Conservation (phyloP, 2,113 vertebrate genomes). For the Empidonax traillii region DNA sequence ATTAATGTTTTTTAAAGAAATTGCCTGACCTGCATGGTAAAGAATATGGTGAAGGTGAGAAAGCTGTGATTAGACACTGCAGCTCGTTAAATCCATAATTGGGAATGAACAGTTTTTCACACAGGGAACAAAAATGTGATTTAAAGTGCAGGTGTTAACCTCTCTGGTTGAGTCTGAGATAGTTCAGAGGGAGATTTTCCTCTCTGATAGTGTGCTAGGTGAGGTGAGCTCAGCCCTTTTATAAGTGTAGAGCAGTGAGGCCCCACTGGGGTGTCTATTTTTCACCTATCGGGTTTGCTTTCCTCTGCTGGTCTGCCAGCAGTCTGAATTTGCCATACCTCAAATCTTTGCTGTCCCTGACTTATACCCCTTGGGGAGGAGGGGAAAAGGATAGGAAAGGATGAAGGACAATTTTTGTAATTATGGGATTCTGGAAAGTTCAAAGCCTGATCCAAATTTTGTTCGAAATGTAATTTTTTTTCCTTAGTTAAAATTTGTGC, state of each 20-base stretch:
- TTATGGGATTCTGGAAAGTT: neutral
- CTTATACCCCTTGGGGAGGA: neutral
- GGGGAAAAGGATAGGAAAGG: neutral
- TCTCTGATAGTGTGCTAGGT: neutral
- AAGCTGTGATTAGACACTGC: neutral
- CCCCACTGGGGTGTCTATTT: neutral
- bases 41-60: constrained; percentile 7
- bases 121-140: neutral
- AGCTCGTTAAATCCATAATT: constrained; percentile 24
- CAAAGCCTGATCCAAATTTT: neutral
- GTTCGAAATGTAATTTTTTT: neutral
- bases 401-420: neutral
- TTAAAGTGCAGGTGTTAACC: neutral
- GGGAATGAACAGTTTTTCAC: neutral
- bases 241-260: neutral
- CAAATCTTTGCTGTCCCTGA: neutral
- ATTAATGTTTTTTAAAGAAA: neutral
- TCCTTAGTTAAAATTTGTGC: neutral
- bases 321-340: neutral
- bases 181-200: constrained; percentile 11
- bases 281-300: neutral
- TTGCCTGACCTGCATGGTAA: neutral
- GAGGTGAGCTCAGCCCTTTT: neutral
- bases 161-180: neutral
- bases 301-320: neutral